A percentile compares a stretch with the other conserved stretches of the same genome.
phyloP scores from a whole-genome alignment of 2,113 vertebrate species.

The Lichenostomus cassidix region DNA sequence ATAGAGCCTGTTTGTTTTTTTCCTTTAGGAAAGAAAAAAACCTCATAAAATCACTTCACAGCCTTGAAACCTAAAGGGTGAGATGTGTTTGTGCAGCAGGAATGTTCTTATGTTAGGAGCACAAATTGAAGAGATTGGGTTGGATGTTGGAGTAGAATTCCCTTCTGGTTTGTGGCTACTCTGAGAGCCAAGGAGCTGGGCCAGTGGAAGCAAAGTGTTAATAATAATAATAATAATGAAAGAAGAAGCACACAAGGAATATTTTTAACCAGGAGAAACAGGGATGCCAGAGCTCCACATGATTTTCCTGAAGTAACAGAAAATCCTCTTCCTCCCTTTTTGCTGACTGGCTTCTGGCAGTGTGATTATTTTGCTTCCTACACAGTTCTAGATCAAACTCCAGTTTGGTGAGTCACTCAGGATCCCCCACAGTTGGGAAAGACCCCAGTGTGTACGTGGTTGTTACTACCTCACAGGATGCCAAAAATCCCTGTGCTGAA shows the following conservation, averaged over 20 bases:
- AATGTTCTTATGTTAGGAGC: background rate
- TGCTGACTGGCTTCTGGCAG: slow-evolving; percentile 30
- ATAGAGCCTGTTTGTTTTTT: background rate
- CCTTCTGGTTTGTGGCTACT: background rate
- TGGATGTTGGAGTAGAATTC: background rate
- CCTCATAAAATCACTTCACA: background rate
- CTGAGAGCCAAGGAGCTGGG: background rate
- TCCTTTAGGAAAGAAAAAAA: background rate
- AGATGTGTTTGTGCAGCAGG: background rate
- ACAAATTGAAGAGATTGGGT: background rate
- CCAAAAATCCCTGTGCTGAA: background rate
- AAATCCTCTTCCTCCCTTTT: background rate
- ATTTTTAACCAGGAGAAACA: background rate
- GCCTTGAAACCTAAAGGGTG: background rate
- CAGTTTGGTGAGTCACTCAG: slow-evolving; percentile 11
- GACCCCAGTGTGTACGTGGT: background rate
- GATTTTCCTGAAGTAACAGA: background rate
- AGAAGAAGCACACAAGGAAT: background rate
- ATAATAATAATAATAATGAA: background rate
- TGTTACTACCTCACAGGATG: slow-evolving; percentile 3
- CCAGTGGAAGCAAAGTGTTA: background rate
- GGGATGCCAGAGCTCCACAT: background rate
- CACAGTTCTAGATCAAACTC: slow-evolving; percentile 42
- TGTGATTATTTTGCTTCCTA: slow-evolving; percentile 38
- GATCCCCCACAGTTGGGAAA: slow-evolving; percentile 32